phyloP scores from a whole-genome alignment of 1,140 invertebrate genomes.

The Oedothorax gibbosus region DNA sequence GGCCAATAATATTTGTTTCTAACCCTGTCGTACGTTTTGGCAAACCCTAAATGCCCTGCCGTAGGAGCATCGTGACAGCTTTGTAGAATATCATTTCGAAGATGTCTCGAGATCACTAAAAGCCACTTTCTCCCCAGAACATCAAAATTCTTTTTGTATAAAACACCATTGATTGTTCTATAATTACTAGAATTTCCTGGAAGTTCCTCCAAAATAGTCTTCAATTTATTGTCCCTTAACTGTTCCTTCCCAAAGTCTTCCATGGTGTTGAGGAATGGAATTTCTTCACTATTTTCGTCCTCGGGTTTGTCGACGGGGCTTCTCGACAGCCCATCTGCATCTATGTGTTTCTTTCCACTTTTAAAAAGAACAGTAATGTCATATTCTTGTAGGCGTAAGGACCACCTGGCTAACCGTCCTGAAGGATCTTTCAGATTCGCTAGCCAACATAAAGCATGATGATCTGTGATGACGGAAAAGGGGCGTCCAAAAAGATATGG shows the following conservation, averaged over 20 bases:
- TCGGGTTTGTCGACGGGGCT: no score
- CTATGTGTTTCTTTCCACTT: conserved; percentile 64
- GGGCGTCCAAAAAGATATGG: conserved; percentile 63
- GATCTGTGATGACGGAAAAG: conserved; percentile 23
- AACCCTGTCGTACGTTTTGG: background rate
- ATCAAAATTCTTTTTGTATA: background rate
- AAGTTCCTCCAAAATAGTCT: no score
- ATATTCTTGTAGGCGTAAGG: conserved; percentile 69
- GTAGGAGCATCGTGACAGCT: conserved; percentile 2
- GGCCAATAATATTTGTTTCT: background rate
- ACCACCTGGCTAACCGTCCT: conserved; percentile 61
- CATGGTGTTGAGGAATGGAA: background rate
- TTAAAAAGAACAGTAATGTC: conserved; percentile 69
- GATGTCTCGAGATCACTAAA: background rate
- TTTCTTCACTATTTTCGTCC: background rate
- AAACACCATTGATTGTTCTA: background rate
- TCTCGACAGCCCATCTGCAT: conserved; percentile 35
- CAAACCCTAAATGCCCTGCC: conserved; percentile 18
- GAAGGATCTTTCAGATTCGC: conserved; percentile 64
- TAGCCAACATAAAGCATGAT: conserved; percentile 63
- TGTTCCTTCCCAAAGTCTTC: background rate
- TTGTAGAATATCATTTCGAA: conserved; percentile 1
- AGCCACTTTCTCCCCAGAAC: conserved; percentile 11
- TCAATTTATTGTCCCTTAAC: background rate
- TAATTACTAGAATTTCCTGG: background rate